These are phyloP conservation scores for Alsophila aescularia DNA, from an alignment of 2,888 invertebrate genomes.

Conservation along the genomic window DNA sequence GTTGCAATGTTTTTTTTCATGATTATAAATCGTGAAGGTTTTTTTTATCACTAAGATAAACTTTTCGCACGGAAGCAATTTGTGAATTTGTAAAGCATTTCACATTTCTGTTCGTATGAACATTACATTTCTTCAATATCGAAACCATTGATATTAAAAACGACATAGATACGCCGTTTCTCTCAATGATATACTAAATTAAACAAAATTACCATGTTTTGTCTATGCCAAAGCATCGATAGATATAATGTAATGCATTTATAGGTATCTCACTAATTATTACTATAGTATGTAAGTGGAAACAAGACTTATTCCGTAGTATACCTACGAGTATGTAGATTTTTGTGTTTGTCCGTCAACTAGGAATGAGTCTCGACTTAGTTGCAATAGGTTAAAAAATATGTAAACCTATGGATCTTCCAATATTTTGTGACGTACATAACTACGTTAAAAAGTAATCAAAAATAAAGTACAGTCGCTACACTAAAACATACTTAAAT, in stretches of 20 bases:
- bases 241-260: slow-evolving; percentile 83
- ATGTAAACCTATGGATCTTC: slow-evolving; percentile 42
- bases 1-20: slow-evolving; percentile 2
- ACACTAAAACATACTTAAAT: slow-evolving; percentile 24
- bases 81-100: neutral
- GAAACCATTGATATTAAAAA: slow-evolving; percentile 24
- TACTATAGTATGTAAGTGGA: slow-evolving; percentile 71
- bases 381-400: slow-evolving; percentile 40
- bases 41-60: neutral
- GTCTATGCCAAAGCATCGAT: slow-evolving; percentile 85
- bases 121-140: neutral
- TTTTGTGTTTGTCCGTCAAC: slow-evolving; percentile 64
- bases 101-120: neutral
- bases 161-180: slow-evolving; percentile 33
- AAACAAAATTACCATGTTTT: slow-evolving; percentile 74
- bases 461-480: slow-evolving; percentile 36
- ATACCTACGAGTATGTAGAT: slow-evolving; percentile 58
- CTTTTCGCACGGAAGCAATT: neutral
- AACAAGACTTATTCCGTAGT: slow-evolving; percentile 82
- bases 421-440: slow-evolving; percentile 41
- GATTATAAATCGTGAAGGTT: slow-evolving; percentile 17
- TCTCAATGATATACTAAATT: slow-evolving; percentile 42
- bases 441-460: slow-evolving; percentile 7
- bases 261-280: slow-evolving; percentile 83
- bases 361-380: slow-evolving; percentile 75